Evolutionary conservation across 2,113 vertebrate species (phyloP).

Genomic region (Datnioides undecimradiatus): DNA sequence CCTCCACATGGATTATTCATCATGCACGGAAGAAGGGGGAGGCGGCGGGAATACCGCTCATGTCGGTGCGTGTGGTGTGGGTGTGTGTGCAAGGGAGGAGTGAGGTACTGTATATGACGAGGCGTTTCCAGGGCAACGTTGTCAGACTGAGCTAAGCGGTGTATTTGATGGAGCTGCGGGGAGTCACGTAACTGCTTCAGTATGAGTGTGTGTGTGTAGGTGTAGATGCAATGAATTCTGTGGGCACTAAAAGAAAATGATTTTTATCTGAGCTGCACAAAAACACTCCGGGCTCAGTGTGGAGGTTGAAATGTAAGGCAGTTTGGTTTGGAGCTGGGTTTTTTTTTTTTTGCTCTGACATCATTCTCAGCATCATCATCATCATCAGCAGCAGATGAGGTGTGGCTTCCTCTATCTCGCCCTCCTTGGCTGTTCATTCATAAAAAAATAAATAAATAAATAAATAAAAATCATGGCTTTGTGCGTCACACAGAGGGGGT

Average conservation of each 20-base stretch:
- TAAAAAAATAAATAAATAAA: too few relatives aligned
- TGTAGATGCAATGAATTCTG: slow-evolving; percentile 27
- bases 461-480: slow-evolving; percentile 34
- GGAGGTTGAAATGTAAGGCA: neutral
- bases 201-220: slow-evolving; percentile 17
- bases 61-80: slow-evolving; percentile 45
- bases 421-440: slow-evolving; percentile 64
- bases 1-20: slow-evolving; percentile 77
- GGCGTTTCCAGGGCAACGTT: slow-evolving; percentile 78
- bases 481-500: slow-evolving; percentile 72
- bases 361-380: slow-evolving; percentile 22
- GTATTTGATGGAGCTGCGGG: slow-evolving; percentile 36
- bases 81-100: slow-evolving; percentile 50
- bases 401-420: slow-evolving; percentile 24
- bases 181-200: slow-evolving; percentile 39
- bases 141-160: slow-evolving; percentile 53
- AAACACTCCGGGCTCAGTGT: neutral
- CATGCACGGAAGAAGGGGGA: slow-evolving; percentile 35
- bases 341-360: slow-evolving; percentile 21
- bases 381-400: slow-evolving; percentile 19
- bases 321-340: neutral
- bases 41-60: slow-evolving; percentile 61
- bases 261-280: neutral
- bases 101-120: slow-evolving; percentile 57
- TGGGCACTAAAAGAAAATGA: neutral